Conservation (phyloP, 2,797 vertebrate species). For the Syndactyla subalaris region DNA sequence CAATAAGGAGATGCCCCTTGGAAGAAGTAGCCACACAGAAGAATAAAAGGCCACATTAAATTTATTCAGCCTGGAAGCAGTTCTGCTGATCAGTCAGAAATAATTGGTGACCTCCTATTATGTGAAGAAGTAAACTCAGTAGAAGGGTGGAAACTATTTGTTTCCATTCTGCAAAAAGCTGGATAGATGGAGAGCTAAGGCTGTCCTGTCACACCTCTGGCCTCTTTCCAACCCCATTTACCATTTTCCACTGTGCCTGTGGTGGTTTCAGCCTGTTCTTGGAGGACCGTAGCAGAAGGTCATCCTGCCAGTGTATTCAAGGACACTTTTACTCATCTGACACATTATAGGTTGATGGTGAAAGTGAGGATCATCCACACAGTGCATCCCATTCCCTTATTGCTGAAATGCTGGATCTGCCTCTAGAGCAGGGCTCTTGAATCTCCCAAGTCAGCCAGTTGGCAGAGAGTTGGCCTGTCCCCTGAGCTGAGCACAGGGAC, state of each 20-base stretch:
- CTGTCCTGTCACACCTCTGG: neutral
- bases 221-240: neutral
- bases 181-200: neutral
- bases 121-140: neutral
- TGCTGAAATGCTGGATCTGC: neutral
- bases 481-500: neutral
- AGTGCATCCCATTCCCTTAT: neutral
- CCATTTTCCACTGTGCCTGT: neutral
- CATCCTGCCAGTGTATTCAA: neutral
- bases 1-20: neutral
- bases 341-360: neutral
- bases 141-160: neutral
- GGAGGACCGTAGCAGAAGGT: neutral
- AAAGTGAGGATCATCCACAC: neutral
- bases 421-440: neutral
- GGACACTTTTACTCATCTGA: neutral
- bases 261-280: neutral
- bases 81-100: neutral
- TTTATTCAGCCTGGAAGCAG: neutral
- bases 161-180: neutral
- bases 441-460: neutral
- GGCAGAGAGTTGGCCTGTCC: neutral
- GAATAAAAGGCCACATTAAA: neutral
- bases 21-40: neutral
- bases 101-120: neutral